Evolutionary conservation across 2,113 vertebrate species (phyloP).

Genomic region (Brachypodius melanocephalos): DNA sequence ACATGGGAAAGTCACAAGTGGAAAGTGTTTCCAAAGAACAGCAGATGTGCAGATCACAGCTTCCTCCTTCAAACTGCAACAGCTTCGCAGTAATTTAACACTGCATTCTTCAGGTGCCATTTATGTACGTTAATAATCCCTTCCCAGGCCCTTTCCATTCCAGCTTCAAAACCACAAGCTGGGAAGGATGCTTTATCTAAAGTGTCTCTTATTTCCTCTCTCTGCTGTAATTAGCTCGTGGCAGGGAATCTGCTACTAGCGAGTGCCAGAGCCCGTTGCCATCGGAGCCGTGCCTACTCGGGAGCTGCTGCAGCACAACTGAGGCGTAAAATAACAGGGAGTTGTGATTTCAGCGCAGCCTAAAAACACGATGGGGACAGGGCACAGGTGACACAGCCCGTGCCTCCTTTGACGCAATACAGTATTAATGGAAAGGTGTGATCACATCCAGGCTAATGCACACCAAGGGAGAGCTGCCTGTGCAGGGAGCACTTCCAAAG

Average conservation of each 20-base stretch:
- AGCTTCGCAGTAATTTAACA: conserved; percentile 41
- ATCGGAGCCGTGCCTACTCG: not conserved
- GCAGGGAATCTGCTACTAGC: conserved; percentile 15
- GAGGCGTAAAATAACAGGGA: not conserved
- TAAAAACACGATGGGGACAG: not conserved
- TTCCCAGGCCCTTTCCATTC: conserved; percentile 42
- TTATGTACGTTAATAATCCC: conserved; percentile 12
- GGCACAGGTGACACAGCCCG: not conserved
- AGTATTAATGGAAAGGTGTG: not conserved
- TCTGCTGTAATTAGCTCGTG: conserved; percentile 38
- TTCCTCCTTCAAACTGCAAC: conserved; percentile 25
- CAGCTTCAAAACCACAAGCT: conserved; percentile 43
- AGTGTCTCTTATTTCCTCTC: conserved; percentile 33
- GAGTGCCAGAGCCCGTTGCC: not conserved
- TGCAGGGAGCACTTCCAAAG: not conserved
- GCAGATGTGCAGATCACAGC: conserved; percentile 54
- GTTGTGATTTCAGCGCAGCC: not conserved
- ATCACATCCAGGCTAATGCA: not conserved
- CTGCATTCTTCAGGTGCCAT: conserved; percentile 54
- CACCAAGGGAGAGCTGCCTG: not conserved
- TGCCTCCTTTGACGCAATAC: not conserved
- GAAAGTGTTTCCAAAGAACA: conserved; percentile 35
- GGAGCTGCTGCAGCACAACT: not conserved
- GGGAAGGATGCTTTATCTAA: conserved; percentile 31
- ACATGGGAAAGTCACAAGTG: conserved; percentile 33